Conservation (phyloP, 2,113 vertebrate genomes). For the Phrynosoma platyrhinos region DNA sequence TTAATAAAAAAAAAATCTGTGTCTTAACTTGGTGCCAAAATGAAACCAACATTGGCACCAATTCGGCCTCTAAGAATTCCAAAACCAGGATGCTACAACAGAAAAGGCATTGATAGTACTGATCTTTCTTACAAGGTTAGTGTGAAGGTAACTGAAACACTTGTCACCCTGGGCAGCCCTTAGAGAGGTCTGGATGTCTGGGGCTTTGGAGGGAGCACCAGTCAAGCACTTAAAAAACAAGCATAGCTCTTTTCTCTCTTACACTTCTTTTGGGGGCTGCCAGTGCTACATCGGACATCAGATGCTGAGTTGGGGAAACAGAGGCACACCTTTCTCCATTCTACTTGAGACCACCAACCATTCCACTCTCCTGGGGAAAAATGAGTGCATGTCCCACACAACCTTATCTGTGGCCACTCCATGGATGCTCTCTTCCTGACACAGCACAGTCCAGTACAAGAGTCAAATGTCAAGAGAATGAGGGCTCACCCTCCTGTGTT, state of each 20-base stretch:
- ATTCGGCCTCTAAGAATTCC: no score
- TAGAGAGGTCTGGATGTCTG: no score
- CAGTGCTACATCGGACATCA: not conserved
- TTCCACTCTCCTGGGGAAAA: not conserved
- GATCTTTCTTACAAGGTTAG: not conserved
- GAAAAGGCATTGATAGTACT: not conserved
- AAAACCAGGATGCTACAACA: no score
- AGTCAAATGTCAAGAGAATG: no score
- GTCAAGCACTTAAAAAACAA: not conserved
- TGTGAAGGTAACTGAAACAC: not conserved
- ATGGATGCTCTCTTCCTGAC: no score
- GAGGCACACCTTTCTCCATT: not conserved
- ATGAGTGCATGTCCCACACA: no score
- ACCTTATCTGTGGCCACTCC: no score
- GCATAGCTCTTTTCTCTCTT: no score
- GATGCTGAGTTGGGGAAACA: not conserved
- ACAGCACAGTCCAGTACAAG: not conserved
- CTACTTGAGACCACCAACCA: not conserved
- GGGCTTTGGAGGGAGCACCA: not conserved
- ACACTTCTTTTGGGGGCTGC: not conserved
- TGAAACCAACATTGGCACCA: no score
- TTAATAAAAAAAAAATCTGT: no score
- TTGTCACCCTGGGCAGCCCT: not conserved
- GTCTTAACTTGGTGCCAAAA: no score
- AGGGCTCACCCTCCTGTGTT: not conserved